These are phyloP conservation scores for Bergia puertoricense DNA, from an alignment of 92 coral and sea anemone genomes.

Conservation along the genomic window DNA sequence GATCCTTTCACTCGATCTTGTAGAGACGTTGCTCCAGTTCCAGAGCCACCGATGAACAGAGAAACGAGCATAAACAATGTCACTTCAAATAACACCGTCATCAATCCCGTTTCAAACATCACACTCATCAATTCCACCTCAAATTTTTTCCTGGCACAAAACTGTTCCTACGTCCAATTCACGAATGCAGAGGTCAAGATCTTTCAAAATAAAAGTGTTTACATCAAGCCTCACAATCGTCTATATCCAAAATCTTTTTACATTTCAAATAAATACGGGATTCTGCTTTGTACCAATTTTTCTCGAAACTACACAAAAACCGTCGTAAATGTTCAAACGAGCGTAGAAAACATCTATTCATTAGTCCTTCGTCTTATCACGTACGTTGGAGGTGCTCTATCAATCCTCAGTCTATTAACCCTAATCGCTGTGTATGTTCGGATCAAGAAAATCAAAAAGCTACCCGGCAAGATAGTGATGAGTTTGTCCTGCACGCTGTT, in stretches of 20 bases:
- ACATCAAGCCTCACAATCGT: neutral
- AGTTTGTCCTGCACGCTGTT: too few species aligned
- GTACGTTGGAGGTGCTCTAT: too few species aligned
- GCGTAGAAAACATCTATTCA: neutral
- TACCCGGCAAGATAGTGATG: too few species aligned
- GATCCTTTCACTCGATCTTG: constrained; percentile 22
- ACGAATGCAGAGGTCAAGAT: neutral
- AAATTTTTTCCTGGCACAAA: neutral
- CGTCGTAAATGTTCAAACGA: neutral
- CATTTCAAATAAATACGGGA: neutral
- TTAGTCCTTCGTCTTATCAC: neutral
- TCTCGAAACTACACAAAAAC: too few species aligned
- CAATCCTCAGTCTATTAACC: too few species aligned
- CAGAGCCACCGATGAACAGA: neutral
- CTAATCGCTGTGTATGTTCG: too few species aligned
- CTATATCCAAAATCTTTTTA: neutral
- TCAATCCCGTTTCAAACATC: neutral
- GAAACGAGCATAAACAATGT: neutral
- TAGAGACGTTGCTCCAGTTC: neutral
- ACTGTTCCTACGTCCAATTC: neutral
- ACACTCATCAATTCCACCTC: neutral
- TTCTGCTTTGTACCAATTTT: neutral
- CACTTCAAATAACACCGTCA: neutral
- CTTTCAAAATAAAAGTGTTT: neutral
- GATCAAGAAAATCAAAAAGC: too few species aligned